Percentiles rank a stretch among this genome's conserved stretches.
These are phyloP conservation scores for Rotaria sp. DNA, from an alignment of 2,888 invertebrate species.

Conservation along the genomic window DNA sequence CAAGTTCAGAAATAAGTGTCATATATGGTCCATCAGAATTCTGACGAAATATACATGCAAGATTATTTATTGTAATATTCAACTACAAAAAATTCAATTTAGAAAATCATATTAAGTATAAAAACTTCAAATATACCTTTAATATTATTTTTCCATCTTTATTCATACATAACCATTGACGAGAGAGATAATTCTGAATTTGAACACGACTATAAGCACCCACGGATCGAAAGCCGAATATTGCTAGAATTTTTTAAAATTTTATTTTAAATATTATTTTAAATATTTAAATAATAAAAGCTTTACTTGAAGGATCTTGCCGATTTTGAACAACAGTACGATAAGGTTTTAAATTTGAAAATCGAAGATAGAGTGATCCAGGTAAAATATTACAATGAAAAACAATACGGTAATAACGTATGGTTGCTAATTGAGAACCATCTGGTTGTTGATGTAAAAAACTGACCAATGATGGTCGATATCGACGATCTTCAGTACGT, in stretches of 20 bases:
- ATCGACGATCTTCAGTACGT: neutral
- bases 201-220: slow-evolving; percentile 29
- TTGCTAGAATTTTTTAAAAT: neutral
- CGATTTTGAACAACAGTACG: slow-evolving; percentile 7
- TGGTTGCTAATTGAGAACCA: neutral
- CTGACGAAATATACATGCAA: slow-evolving; percentile 19
- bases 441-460: neutral
- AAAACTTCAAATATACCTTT: neutral
- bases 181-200: neutral
- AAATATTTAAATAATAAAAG: neutral
- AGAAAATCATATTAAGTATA: neutral
- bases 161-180: slow-evolving; percentile 22
- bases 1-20: neutral
- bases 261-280: neutral
- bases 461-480: neutral
- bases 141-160: neutral
- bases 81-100: neutral
- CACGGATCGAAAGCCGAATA: neutral
- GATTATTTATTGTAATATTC: neutral
- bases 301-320: slow-evolving; percentile 1
- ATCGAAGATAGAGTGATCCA: neutral
- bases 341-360: neutral
- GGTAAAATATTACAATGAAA: slow-evolving; percentile 25
- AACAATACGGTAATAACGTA: slow-evolving; percentile 26
- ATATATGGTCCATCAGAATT: slow-evolving; percentile 10